A percentile compares a stretch with the other conserved stretches of the same genome.
Evolutionary conservation across 2,113 vertebrate genomes (phyloP).

Genomic region (Nesogale talazaci): DNA sequence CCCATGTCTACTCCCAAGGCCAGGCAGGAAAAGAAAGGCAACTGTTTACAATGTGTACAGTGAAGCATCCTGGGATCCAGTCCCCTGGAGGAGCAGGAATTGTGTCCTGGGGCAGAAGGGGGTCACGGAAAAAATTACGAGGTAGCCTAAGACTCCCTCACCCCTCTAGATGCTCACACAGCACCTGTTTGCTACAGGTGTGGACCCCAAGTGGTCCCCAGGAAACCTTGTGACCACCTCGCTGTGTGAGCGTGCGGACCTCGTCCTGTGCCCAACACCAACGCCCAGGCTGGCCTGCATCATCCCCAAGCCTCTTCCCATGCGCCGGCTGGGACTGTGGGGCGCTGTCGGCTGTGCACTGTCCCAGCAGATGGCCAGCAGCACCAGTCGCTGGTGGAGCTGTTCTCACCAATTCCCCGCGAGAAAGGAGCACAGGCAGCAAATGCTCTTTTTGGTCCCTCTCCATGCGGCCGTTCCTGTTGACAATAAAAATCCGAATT

Average conservation of each 20-base stretch:
- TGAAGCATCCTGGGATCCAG: slow-evolving; percentile 2
- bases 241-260: slow-evolving; percentile 24
- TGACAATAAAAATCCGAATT: slow-evolving; percentile 72
- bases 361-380: slow-evolving; percentile 68
- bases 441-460: slow-evolving; percentile 75
- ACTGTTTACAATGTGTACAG: slow-evolving; percentile 34
- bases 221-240: slow-evolving; percentile 7
- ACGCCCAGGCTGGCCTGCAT: too few relatives aligned
- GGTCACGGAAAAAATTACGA: not conserved
- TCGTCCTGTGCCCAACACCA: too few relatives aligned
- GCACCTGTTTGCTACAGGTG: not conserved
- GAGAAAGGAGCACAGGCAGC: slow-evolving; percentile 69
- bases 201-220: not conserved
- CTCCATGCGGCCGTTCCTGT: slow-evolving; percentile 69
- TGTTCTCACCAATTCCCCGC: slow-evolving; percentile 60
- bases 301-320: too few relatives aligned
- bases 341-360: slow-evolving; percentile 47
- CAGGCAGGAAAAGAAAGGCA: slow-evolving; percentile 59
- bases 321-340: slow-evolving; percentile 37
- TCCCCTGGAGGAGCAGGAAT: slow-evolving; percentile 6
- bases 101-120: not conserved
- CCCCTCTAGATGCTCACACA: not conserved
- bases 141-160: not conserved
- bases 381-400: slow-evolving; percentile 52
- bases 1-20: slow-evolving; percentile 51